Evolutionary conservation across 2,113 vertebrate genomes (phyloP).

Genomic region (Lophochroa leadbeateri): DNA sequence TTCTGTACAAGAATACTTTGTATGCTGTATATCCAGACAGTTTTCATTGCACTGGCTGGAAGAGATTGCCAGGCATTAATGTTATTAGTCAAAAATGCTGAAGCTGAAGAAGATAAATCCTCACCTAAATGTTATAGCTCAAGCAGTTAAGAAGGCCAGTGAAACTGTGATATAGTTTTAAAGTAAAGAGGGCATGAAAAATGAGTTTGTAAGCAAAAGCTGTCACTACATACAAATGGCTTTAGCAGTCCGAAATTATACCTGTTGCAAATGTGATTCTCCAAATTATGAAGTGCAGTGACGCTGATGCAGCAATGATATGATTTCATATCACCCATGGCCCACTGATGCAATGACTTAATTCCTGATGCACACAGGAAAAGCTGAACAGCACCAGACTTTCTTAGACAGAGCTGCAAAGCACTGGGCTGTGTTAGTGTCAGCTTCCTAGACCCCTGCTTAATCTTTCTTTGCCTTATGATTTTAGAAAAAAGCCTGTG

Average conservation of each 20-base stretch:
- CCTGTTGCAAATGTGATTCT: neutral
- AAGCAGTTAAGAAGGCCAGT: neutral
- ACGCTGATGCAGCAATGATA: neutral
- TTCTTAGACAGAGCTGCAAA: neutral
- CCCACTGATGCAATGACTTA: neutral
- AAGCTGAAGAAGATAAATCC: conserved; percentile 29
- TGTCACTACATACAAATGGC: neutral
- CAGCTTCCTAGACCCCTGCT: neutral
- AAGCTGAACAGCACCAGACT: neutral
- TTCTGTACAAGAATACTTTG: conserved; percentile 49
- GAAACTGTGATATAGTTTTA: neutral
- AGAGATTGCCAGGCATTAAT: conserved; percentile 6
- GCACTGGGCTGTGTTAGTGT: neutral
- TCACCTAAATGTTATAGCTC: neutral
- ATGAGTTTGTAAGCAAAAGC: neutral
- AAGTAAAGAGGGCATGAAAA: neutral
- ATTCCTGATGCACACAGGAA: neutral
- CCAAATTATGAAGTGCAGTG: neutral
- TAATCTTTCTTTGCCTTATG: rapidly evolving
- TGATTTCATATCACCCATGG: neutral
- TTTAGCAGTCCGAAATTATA: neutral
- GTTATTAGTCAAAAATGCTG: conserved; percentile 28
- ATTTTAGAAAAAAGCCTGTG: neutral
- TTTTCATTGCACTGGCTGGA: conserved; percentile 25
- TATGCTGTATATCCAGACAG: conserved; percentile 38